Conservation (phyloP, 2,797 vertebrate species). For the Spinibarbus caldwelli region DNA sequence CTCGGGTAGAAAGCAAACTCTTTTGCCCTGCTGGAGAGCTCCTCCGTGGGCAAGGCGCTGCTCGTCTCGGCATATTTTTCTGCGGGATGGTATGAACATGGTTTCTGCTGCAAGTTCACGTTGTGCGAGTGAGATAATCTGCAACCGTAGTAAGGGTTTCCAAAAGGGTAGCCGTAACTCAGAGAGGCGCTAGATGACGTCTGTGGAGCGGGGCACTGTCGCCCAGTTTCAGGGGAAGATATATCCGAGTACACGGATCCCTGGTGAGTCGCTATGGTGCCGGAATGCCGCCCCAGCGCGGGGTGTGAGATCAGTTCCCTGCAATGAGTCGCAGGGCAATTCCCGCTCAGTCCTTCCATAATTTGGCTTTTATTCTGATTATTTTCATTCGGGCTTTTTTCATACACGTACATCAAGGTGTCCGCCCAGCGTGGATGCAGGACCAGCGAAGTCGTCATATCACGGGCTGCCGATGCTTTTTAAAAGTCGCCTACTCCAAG, state of each 20-base stretch:
- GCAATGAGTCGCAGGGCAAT: constrained; percentile 93
- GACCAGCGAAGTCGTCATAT: constrained; percentile 99
- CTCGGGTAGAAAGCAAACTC: constrained; percentile 97
- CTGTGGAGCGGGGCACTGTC: constrained; percentile 92
- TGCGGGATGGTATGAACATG: constrained; percentile 90
- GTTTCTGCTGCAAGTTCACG: constrained; percentile 96
- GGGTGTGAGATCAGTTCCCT: constrained; percentile 94
- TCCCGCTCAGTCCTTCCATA: constrained; percentile 94
- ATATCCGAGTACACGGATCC: constrained; percentile 95
- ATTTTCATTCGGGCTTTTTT: constrained; percentile 95
- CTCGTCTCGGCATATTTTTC: constrained; percentile 93
- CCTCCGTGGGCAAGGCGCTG: constrained; percentile 86
- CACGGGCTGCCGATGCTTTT: constrained; percentile 95
- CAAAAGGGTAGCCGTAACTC: constrained; percentile 94
- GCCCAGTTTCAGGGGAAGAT: constrained; percentile 86
- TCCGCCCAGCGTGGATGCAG: constrained; percentile 99
- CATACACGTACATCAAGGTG: constrained; percentile 99
- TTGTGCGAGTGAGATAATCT: constrained; percentile 93
- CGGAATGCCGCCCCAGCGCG: constrained; percentile 85
- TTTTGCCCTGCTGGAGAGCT: constrained; percentile 91
- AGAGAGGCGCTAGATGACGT: constrained; percentile 89
- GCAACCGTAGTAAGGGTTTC: constrained; percentile 96
- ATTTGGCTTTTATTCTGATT: constrained; percentile 88
- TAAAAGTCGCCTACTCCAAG: constrained; percentile 96
- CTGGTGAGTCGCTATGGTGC: constrained; percentile 87